Evolutionary conservation across 2,888 invertebrate genomes (phyloP), one percentile per base, ranked within the genome.

Genomic region (Torymus tubicola): DNA sequence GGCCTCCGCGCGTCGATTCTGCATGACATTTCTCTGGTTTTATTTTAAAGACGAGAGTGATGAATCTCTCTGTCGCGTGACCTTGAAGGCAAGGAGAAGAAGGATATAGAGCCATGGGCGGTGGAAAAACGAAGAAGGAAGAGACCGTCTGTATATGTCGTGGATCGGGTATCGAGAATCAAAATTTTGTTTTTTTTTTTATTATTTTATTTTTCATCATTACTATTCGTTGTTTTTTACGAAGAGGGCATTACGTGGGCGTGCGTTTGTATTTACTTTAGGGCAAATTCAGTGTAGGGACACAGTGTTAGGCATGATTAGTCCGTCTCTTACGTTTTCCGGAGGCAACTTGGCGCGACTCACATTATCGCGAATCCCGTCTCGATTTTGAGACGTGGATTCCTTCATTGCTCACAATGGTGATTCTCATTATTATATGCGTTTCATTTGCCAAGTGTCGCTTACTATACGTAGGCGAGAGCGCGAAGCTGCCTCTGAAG

Each of bases 231-330:
- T 31, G 31, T 31, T 31, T 31, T 31, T 31, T 60, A 69, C 11
- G 52, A 74, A 65, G 78, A 79, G 80, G 81, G 81, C 77, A 80
- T 81, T 81, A 80, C 76, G 81, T 58, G 80, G 80, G 80, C 81
- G 79, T 79, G 80, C 81, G 81, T 73, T 81, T 74, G 31, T 55
- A 67, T 57, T 70, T 71, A 53, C 14, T 18, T 61, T 75, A 71
- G 75, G 65, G 31, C 31, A 42, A 70, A 77, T 81, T 72, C 14
- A 69, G 31, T 31, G 31, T 63, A 65, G 75, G 42, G 21, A 31
- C 31, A 31, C 58, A 75, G 61, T 24, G 13, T 71, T 75, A 80
- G 80, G 71, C 61, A 76, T 60, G 52, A 50, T 67, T 75, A 71
- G 67, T 68, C 13, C 53, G 60, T 64, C 53, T 74, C 73, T 63